Evolutionary conservation across 2,113 vertebrate species (phyloP).

Genomic region (Ptyas mucosa): DNA sequence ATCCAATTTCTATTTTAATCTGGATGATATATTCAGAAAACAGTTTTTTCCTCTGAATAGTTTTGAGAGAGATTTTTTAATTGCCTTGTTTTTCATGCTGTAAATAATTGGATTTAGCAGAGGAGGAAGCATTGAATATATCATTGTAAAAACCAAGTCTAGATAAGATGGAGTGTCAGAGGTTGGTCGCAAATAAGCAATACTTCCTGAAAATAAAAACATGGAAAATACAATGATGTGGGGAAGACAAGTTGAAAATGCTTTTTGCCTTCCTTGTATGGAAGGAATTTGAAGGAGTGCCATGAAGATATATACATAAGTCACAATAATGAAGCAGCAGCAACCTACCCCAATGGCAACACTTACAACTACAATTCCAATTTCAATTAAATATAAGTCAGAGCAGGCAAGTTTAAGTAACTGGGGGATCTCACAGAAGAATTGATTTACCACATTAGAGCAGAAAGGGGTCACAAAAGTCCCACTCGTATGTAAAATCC

Average conservation of each 20-base stretch:
- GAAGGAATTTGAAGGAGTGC: neutral
- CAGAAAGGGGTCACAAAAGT: conserved; percentile 2
- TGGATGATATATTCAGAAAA: neutral
- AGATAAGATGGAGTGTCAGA: neutral
- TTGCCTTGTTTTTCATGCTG: conserved; percentile 7
- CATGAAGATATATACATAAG: neutral
- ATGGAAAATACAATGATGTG: neutral
- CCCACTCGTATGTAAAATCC: neutral
- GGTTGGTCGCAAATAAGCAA: neutral
- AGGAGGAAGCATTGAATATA: neutral
- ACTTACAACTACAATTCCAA: neutral
- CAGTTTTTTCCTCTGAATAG: neutral
- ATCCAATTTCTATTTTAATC: neutral
- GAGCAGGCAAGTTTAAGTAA: neutral
- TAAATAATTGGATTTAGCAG: conserved; percentile 4
- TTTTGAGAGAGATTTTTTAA: neutral
- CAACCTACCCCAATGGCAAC: neutral
- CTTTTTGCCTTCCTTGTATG: neutral
- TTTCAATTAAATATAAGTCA: neutral
- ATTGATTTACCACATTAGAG: neutral
- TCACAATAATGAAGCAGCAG: neutral
- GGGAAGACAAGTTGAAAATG: neutral
- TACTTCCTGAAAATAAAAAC: neutral
- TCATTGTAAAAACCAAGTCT: neutral
- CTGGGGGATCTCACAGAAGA: conserved; percentile 8